Base-by-base conservation (phyloP, 2,113 vertebrate species). In the Sarotherodon lohbergeri region DNA sequence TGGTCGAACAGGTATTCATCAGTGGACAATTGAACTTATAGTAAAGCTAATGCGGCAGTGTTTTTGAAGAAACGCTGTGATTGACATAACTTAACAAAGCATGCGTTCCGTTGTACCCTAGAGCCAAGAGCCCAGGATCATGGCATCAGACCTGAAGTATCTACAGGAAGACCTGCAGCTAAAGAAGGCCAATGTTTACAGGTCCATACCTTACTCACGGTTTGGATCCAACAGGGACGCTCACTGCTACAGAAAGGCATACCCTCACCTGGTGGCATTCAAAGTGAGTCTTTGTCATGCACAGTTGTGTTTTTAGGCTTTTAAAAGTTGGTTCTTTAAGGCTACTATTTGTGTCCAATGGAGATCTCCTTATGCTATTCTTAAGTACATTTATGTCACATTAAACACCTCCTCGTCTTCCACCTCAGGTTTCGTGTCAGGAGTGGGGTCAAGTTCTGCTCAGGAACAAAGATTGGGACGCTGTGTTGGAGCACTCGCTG, bases 191-290 rank as follows among this genome's bases (percentile, higher is more conserved):
- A 96, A 92, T n/a, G 93, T 96, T 5, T 97, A 95, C 81, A 89
- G 95, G 16, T 96, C 96, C n/a, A 97, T 97, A 66, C 96, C 96
- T 0, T 96, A 96, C 76, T 97, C 96, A 0, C 92, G 96, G 3
- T 93, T 97, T 4, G 94, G 94, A 68, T 97, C 96, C 78, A 97
- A 97, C 89, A 89, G 96, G 29, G 96, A 97, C 2, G 95, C 96
- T 3, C 96, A 95, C 95, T 97, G 96, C 71, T 97, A 95, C 91
- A 95, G 96, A 8, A 97, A 96, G 83, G 96, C 96, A 1, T 96
- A 93, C 32, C 95, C 95, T 39, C 95, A 97, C 84, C 85, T 97
- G 3, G 43, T 96, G 76, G 95, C 94, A 1, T 97, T 96, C 61
- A 96, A 96, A 93, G 96, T 96, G 41, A 93, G 94, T 91, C 32